Percentiles rank a stretch among this genome's conserved stretches.
Conservation (phyloP, 2,888 invertebrate genomes). For the Entomobrya proxima region DNA sequence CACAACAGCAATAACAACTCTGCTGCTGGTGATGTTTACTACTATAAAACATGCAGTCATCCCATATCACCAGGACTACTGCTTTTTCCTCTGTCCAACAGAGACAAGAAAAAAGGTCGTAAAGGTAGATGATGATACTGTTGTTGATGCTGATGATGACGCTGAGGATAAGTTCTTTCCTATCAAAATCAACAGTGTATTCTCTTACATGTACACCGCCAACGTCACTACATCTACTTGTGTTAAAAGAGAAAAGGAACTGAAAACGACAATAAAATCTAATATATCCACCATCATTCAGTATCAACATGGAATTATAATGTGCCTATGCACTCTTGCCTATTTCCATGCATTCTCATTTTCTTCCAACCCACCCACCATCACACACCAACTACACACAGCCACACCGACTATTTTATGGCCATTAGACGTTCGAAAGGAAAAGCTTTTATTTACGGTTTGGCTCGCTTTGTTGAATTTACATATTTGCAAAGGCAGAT, state of each 20-base stretch:
- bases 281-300: no score
- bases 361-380: slow-evolving; percentile 10
- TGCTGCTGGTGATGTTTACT: neutral
- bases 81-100: neutral
- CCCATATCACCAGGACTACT: slow-evolving; percentile 3
- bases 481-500: no score
- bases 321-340: neutral
- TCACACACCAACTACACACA: neutral
- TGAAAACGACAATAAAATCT: slow-evolving; percentile 4
- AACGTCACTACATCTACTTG: neutral
- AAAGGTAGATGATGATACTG: no score
- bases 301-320: neutral
- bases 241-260: neutral
- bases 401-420: neutral
- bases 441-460: neutral
- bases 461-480: no score
- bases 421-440: neutral
- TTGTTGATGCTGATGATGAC: neutral
- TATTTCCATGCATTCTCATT: slow-evolving; percentile 13
- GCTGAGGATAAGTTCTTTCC: neutral
- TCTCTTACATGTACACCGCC: neutral
- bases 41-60: neutral
- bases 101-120: neutral
- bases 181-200: neutral
- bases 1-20: neutral